These are phyloP conservation scores for Ischnus inquisitorius DNA, from an alignment of 2,888 invertebrate species.

Conservation along the genomic window DNA sequence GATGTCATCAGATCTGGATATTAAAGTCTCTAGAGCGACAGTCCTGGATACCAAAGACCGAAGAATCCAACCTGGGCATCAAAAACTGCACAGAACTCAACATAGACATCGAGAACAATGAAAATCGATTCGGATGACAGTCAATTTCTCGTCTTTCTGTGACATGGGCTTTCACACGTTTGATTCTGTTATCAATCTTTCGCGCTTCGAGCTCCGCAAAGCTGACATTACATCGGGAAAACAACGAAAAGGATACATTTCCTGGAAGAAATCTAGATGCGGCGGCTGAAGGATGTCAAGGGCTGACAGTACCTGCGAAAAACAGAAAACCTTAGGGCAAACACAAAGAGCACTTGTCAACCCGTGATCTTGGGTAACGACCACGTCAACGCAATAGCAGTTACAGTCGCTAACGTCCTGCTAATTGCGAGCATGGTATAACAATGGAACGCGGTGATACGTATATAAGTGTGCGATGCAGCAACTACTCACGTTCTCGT, in stretches of 20 bases:
- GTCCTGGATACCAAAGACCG: too few relatives aligned
- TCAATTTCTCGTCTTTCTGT: too few relatives aligned
- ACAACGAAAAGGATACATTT: constrained; percentile 96
- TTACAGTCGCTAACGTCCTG: neutral
- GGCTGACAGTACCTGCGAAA: constrained; percentile 97
- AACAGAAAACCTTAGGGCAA: constrained; percentile 78
- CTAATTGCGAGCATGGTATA: constrained; percentile 13
- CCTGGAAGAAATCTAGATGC: constrained; percentile 99
- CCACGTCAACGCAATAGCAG: neutral
- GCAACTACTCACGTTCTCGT: constrained; percentile 96
- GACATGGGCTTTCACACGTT: too few relatives aligned
- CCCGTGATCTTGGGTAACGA: neutral
- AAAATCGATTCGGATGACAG: too few relatives aligned
- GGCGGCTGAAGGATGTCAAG: constrained; percentile 99
- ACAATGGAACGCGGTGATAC: constrained; percentile 23
- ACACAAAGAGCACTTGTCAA: constrained; percentile 4
- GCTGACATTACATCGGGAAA: neutral
- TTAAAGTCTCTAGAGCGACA: too few relatives aligned
- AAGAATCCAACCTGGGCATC: too few relatives aligned
- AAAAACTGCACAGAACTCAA: too few relatives aligned
- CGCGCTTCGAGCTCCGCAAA: neutral
- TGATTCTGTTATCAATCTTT: too few relatives aligned
- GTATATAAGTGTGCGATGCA: too few relatives aligned
- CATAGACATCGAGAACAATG: too few relatives aligned
- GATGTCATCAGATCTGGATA: too few relatives aligned